A percentile compares a stretch with the other conserved stretches of the same genome.
phyloP scores from a whole-genome alignment of 2,113 vertebrate species.

The Odobenus rosmarus region DNA sequence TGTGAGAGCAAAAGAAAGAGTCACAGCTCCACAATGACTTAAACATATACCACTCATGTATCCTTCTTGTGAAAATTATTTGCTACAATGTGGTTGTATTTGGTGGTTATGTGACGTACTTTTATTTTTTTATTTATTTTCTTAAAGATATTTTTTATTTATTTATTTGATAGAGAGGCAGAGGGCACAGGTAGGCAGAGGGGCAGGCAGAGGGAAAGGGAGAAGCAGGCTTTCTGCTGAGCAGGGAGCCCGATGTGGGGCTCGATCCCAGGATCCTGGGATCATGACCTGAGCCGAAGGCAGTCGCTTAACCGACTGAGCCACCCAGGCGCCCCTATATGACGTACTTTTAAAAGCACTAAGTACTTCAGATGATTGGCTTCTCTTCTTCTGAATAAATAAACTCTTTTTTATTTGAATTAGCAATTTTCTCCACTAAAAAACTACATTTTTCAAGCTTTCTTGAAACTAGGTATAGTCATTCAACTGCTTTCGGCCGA shows the following conservation, averaged over 20 bases:
- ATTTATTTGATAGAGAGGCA: too few species aligned
- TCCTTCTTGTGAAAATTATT: not conserved
- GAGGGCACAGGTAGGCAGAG: too few species aligned
- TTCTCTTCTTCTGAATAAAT: not conserved
- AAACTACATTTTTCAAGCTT: not conserved
- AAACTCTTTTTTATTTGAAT: not conserved
- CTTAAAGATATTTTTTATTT: too few species aligned
- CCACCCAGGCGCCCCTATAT: not conserved
- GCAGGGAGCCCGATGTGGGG: too few species aligned
- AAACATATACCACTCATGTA: not conserved
- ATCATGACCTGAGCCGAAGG: too few species aligned
- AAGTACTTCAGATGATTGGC: not conserved
- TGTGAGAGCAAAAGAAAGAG: not conserved
- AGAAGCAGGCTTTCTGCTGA: too few species aligned
- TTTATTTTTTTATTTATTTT: not conserved
- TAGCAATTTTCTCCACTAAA: not conserved
- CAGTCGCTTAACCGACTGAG: too few species aligned
- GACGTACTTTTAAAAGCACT: not conserved
- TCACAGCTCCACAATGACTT: not conserved
- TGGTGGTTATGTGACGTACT: not conserved
- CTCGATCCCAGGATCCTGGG: too few species aligned
- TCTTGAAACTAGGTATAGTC: not conserved
- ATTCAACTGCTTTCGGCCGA: not conserved
- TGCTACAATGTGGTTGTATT: not conserved
- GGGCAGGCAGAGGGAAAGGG: too few species aligned